Conservation (phyloP, 2,113 vertebrate species). For the Drymodes brunneopygia region DNA sequence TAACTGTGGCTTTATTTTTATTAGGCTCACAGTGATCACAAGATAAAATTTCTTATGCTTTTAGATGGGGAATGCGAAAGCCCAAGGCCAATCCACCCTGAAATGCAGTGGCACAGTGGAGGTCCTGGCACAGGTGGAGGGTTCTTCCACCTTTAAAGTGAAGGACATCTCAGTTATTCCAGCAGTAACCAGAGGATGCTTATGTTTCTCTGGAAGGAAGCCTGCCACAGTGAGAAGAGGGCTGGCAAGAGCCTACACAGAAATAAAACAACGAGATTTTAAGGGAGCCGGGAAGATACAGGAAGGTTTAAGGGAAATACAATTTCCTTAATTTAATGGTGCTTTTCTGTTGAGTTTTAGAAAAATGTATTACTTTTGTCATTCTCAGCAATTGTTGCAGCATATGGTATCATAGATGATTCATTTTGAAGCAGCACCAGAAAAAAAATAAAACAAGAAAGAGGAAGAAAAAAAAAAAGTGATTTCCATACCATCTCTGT, state of each 20-base stretch:
- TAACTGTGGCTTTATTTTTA: neutral
- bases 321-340: neutral
- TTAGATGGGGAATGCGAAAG: neutral
- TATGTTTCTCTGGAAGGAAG: neutral
- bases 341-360: neutral
- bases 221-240: neutral
- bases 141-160: neutral
- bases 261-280: neutral
- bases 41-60: neutral
- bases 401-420: neutral
- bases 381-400: neutral
- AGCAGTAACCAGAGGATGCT: neutral
- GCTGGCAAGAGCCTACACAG: neutral
- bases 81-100: neutral
- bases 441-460: neutral
- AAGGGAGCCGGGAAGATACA: neutral
- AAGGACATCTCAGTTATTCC: neutral
- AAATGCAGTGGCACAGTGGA: neutral
- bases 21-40: neutral
- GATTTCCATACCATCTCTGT: neutral
- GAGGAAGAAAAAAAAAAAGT: neutral
- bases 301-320: neutral
- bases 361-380: neutral
- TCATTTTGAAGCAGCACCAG: neutral
- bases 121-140: neutral